Evolutionary conservation across 2,113 vertebrate species (phyloP).

Genomic region (Eclectus roratus): DNA sequence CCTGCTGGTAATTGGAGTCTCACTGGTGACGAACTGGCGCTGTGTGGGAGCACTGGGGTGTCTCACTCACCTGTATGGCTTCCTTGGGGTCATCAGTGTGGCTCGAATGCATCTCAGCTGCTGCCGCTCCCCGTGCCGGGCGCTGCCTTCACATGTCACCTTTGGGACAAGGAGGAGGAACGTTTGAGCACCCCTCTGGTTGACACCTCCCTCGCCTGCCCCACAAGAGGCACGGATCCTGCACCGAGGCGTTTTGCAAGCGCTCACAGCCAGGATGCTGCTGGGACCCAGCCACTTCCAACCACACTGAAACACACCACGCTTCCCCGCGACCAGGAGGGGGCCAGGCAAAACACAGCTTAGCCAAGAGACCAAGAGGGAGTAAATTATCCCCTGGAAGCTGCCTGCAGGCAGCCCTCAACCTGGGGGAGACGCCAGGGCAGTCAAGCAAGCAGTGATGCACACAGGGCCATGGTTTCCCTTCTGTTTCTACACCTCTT

Average conservation of each 20-base stretch:
- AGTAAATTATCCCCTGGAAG: neutral
- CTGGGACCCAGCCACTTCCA: neutral
- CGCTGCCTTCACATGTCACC: slow-evolving; percentile 74
- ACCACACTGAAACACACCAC: accelerated
- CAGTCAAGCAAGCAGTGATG: neutral
- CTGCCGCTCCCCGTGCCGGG: neutral
- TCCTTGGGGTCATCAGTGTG: slow-evolving; percentile 78
- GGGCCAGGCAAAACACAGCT: neutral
- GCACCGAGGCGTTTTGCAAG: accelerated
- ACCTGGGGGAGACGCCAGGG: neutral
- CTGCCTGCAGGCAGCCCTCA: neutral
- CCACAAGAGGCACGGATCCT: accelerated
- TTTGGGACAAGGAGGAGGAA: slow-evolving; percentile 52
- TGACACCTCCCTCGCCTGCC: neutral
- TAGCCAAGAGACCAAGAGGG: neutral
- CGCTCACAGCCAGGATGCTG: accelerated
- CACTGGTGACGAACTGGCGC: neutral
- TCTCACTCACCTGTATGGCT: slow-evolving; percentile 80
- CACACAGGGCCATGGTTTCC: too few species aligned
- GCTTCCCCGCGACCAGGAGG: neutral
- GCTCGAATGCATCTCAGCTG: slow-evolving; percentile 85
- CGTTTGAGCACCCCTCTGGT: neutral
- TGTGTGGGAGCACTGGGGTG: neutral
- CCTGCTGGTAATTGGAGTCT: neutral
- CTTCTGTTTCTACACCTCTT: neutral